Evolutionary conservation across 2,113 vertebrate species (phyloP).

Genomic region (Echinops telfairi): DNA sequence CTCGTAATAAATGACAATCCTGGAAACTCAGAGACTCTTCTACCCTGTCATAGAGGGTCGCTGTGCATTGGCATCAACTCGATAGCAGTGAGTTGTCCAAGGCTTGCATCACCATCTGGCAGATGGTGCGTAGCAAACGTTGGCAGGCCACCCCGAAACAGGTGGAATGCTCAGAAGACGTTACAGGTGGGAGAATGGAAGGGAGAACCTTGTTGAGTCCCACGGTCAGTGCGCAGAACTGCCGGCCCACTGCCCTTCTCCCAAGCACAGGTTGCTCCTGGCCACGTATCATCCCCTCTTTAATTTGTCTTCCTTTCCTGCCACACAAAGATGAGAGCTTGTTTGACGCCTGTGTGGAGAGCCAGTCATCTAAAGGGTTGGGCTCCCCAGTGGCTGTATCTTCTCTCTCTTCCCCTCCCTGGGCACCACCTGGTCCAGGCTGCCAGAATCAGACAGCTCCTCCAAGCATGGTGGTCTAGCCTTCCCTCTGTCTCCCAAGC

Average conservation of each 20-base stretch:
- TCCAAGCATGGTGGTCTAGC: not conserved
- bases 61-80: too few relatives aligned
- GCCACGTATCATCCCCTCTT: not conserved
- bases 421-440: not conserved
- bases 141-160: not conserved
- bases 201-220: not conserved
- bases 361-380: not conserved
- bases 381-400: not conserved
- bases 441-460: not conserved
- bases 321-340: not conserved
- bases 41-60: too few relatives aligned
- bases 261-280: not conserved
- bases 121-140: not conserved
- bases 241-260: not conserved
- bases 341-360: not conserved
- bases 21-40: too few relatives aligned
- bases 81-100: too few relatives aligned
- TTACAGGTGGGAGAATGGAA: not conserved
- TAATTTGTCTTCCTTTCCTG: not conserved
- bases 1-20: too few relatives aligned
- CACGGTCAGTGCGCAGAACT: not conserved
- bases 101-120: not conserved
- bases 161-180: fast-evolving
- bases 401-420: not conserved
- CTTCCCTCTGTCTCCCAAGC: slow-evolving; percentile 45